phyloP scores from a whole-genome alignment of 92 coral and sea anemone species.

The Porites rus region DNA sequence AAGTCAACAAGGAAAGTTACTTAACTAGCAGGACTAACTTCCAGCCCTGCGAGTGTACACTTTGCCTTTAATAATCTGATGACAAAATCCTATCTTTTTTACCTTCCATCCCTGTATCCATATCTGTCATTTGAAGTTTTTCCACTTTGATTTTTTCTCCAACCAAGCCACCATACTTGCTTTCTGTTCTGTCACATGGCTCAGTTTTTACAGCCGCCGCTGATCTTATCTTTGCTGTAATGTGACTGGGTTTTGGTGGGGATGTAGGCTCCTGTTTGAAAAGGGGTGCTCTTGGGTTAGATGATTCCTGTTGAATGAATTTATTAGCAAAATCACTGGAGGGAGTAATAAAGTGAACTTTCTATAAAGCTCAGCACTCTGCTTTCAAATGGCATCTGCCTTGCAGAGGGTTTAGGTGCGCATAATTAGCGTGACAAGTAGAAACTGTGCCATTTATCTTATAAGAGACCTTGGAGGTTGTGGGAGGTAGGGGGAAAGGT shows the following conservation, averaged over 20 bases:
- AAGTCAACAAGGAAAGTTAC: too few relatives aligned
- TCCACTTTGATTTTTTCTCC: conserved; percentile 57
- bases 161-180: conserved; percentile 72
- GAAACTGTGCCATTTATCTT: too few relatives aligned
- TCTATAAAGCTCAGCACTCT: too few relatives aligned
- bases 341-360: neutral
- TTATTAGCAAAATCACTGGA: neutral
- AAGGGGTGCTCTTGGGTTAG: conserved; percentile 25
- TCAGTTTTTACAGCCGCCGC: conserved; percentile 20
- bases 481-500: too few relatives aligned
- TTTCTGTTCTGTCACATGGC: conserved; percentile 26
- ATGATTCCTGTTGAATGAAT: conserved; percentile 10
- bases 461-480: too few relatives aligned
- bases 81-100: neutral
- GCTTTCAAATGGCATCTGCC: too few relatives aligned
- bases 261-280: conserved; percentile 38
- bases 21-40: too few relatives aligned
- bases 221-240: neutral
- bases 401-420: too few relatives aligned
- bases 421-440: too few relatives aligned
- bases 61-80: too few relatives aligned
- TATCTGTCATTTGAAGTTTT: neutral
- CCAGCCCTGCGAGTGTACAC: too few relatives aligned
- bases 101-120: conserved; percentile 25
- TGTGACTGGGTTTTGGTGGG: neutral